These are phyloP conservation scores for Sorex araneus DNA, from an alignment of 2,113 vertebrate species.

Conservation along the genomic window DNA sequence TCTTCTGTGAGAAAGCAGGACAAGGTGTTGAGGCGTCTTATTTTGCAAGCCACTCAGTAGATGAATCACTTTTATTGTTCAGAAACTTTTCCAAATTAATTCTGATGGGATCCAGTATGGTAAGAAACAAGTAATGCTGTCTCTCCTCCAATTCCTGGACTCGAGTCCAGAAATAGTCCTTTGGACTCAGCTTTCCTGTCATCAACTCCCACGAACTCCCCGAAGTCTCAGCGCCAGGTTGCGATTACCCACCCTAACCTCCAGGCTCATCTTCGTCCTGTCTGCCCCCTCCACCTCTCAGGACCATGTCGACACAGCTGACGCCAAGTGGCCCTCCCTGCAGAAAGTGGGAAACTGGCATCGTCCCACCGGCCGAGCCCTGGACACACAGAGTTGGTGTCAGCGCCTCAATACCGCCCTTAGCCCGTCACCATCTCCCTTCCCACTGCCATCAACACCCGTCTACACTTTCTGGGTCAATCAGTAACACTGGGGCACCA, in stretches of 20 bases:
- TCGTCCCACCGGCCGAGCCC: neutral
- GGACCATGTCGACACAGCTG: neutral
- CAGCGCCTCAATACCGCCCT: too few relatives aligned
- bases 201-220: neutral
- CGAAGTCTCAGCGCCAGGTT: neutral
- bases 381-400: too few relatives aligned
- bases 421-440: too few relatives aligned
- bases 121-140: slow-evolving; percentile 35
- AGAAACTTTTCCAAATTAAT: slow-evolving; percentile 68
- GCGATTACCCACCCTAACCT: slow-evolving; percentile 38
- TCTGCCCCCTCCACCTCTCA: neutral
- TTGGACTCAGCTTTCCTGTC: neutral
- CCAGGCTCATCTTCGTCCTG: neutral
- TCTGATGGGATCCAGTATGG: slow-evolving; percentile 57
- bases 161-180: slow-evolving; percentile 27
- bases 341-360: neutral
- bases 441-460: too few relatives aligned
- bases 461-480: too few relatives aligned
- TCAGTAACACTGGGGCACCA: neutral
- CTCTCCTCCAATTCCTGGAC: slow-evolving; percentile 12
- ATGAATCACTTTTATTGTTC: slow-evolving; percentile 73
- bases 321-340: neutral
- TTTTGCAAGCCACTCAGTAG: slow-evolving; percentile 14
- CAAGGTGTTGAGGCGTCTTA: neutral
- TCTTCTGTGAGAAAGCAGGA: slow-evolving; percentile 37